Percentiles rank a stretch among this genome's conserved stretches.
Conservation (phyloP, 1,140 invertebrate genomes). For the Epicauta chinensis region DNA sequence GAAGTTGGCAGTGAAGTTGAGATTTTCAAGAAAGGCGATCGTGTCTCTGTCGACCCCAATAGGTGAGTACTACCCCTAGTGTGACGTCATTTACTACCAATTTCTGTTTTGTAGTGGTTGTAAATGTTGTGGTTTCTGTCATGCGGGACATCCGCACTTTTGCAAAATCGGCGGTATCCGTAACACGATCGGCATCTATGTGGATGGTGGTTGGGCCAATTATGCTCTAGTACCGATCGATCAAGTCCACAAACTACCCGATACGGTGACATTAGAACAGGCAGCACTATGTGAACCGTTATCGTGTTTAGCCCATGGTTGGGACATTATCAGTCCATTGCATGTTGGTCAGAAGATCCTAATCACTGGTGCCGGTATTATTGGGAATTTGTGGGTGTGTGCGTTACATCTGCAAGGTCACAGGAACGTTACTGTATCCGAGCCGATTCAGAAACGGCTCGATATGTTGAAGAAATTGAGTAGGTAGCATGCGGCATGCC, state of each 20-base stretch:
- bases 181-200: slow-evolving; percentile 58
- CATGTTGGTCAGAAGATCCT: slow-evolving; percentile 54
- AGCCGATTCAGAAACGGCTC: slow-evolving; percentile 52
- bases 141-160: slow-evolving; percentile 54
- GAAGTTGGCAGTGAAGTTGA: slow-evolving; percentile 52
- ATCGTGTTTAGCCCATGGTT: slow-evolving; percentile 62
- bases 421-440: slow-evolving; percentile 57
- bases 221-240: slow-evolving; percentile 52
- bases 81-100: not conserved
- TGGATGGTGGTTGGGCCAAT: slow-evolving; percentile 61
- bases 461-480: slow-evolving; percentile 50
- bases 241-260: slow-evolving; percentile 52
- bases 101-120: slow-evolving; percentile 51
- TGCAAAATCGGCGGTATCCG: slow-evolving; percentile 54
- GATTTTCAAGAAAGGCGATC: slow-evolving; percentile 56
- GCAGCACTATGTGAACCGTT: slow-evolving; percentile 59
- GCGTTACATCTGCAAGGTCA: slow-evolving; percentile 60
- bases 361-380: slow-evolving; percentile 62
- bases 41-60: slow-evolving; percentile 62
- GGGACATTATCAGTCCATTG: slow-evolving; percentile 54
- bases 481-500: no score
- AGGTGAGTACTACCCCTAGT: slow-evolving; percentile 41
- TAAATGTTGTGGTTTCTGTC: slow-evolving; percentile 53
- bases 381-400: slow-evolving; percentile 61
- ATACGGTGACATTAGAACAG: slow-evolving; percentile 48